Evolutionary conservation across 2,797 vertebrate genomes (phyloP), one percentile per base, ranked within the genome.

Genomic region (Argentina silus): DNA sequence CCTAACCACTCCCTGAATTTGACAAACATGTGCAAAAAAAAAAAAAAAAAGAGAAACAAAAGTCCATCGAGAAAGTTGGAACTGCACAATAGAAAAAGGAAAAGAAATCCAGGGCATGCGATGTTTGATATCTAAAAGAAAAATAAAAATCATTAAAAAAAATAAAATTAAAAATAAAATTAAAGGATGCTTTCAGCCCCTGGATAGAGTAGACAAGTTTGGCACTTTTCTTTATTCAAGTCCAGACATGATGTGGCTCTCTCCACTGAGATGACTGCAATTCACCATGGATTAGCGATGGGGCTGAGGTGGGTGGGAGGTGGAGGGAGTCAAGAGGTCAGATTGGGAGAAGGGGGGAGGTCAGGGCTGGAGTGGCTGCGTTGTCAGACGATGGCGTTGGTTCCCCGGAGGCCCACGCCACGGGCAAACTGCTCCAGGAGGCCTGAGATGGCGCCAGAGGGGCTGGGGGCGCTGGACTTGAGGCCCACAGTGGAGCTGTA

Each of bases 361-460:
- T 71, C 44, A 56, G 70, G 60, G 9, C 12, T 19, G 57, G 3
- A 36, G 56, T 66, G 43, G 19, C 23, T 17, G 44, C 2, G 3
- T 36, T 21, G 15, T 99, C 92, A 99, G 78, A 96, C 91, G 4
- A 96, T 93, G 85, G 91, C 85, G 81, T 96, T 96, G 83, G 94
- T 91, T 79, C 95, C 93, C 8, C 97, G 91, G 65, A 99, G 95
- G 75, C 97, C 97, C 0, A 99, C 98, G 0, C 98, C 98, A 0
- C 98, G 95, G 59, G 93, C 98, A 0, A 99, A 97, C 89, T 99
- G 97, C 91, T 99, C 98, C 66, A 99, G 93, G 73, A 99, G 94
- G 67, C 97, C 97, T 0, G 96, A 92, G 45, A 99, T 98, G 75
- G 97, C 96, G 7, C 95, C 96, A 0, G 97, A 96, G 2, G 98